Evolutionary conservation across 1,140 invertebrate species (phyloP).

Genomic region (Phthorimaea operculella): DNA sequence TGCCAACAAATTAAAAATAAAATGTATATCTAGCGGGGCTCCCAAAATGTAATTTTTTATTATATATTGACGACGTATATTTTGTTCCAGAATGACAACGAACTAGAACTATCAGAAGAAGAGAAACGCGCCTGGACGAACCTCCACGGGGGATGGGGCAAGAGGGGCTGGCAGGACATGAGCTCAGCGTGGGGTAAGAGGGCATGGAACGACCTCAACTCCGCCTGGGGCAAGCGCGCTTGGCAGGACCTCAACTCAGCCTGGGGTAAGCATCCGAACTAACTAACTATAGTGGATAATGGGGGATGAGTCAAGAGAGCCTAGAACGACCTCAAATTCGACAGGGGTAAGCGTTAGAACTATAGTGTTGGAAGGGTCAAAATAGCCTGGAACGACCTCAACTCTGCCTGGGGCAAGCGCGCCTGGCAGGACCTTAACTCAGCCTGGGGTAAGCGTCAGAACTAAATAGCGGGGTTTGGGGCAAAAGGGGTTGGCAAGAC

Average conservation of each 20-base stretch:
- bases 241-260: constrained; percentile 61
- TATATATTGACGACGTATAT: no score
- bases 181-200: constrained; percentile 72
- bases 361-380: constrained; percentile 62
- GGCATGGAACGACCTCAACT: constrained; percentile 72
- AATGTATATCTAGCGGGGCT: no score
- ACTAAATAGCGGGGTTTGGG: no score
- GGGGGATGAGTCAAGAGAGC: constrained; percentile 73
- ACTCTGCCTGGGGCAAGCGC: constrained; percentile 53
- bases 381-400: constrained; percentile 65
- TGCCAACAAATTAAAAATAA: no score
- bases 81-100: constrained; percentile 38
- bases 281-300: constrained; percentile 17
- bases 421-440: constrained; percentile 73
- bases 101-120: constrained; percentile 51
- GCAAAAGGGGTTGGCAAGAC: constrained; percentile 70
- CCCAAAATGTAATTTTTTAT: no score
- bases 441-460: constrained; percentile 73
- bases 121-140: constrained; percentile 50
- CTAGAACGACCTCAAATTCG: constrained; percentile 72
- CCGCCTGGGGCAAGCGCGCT: constrained; percentile 72
- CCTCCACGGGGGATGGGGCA: constrained; percentile 67
- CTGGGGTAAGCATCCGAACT: constrained; percentile 12
- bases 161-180: constrained; percentile 72
- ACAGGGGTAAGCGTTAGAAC: constrained; percentile 68